Conservation (phyloP, 1,140 invertebrate species). For the Samia ricini region DNA sequence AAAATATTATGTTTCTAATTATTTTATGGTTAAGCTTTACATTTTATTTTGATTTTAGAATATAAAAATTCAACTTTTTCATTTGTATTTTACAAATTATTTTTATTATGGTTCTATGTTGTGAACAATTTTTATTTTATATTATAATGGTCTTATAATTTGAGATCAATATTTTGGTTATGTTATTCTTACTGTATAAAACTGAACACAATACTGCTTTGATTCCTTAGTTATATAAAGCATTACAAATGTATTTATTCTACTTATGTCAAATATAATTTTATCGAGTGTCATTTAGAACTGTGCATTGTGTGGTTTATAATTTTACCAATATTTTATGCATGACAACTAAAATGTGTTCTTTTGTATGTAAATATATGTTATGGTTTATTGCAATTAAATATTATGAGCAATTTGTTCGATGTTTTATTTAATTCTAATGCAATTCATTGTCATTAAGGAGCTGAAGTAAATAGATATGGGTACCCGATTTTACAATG, state of each 20-base stretch:
- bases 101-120: not conserved
- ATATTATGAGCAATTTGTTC: not conserved
- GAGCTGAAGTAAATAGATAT: not conserved
- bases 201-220: not conserved
- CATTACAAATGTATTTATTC: not conserved
- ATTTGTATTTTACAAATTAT: too few relatives aligned
- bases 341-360: not conserved
- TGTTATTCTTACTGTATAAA: not conserved
- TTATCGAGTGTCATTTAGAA: too few relatives aligned
- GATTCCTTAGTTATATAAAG: not conserved
- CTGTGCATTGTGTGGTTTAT: not conserved
- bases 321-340: not conserved
- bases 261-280: too few relatives aligned
- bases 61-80: not conserved
- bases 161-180: not conserved
- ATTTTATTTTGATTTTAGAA: not conserved
- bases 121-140: not conserved
- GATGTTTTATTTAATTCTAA: constrained; percentile 2
- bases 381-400: not conserved
- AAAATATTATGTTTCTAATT: too few relatives aligned
- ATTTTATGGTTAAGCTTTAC: too few relatives aligned
- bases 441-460: not conserved
- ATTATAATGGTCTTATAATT: not conserved
- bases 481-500: constrained; percentile 16
- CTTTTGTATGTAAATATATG: not conserved